These are phyloP conservation scores for Formica aserva DNA, from an alignment of 2,888 invertebrate genomes.

Conservation along the genomic window DNA sequence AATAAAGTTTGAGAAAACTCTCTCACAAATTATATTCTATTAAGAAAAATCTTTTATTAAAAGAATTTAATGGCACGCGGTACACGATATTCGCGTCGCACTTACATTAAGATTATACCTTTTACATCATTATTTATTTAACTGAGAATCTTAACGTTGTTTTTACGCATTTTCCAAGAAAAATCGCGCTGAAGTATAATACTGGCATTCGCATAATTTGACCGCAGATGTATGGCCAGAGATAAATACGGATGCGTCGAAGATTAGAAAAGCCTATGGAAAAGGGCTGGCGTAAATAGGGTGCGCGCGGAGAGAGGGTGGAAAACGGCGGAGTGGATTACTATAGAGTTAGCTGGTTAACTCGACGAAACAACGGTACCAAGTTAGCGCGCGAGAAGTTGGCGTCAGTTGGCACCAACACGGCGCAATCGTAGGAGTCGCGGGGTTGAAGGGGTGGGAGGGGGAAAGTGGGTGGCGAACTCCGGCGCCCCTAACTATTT, in stretches of 20 bases:
- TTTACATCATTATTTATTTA: neutral
- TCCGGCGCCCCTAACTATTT: conserved; percentile 80
- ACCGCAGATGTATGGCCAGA: conserved; percentile 51
- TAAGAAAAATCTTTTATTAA: neutral
- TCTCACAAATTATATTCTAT: too few species aligned
- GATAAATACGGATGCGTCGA: conserved; percentile 41
- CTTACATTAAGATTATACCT: neutral
- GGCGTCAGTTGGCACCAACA: conserved; percentile 80
- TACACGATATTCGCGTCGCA: neutral
- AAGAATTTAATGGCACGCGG: neutral
- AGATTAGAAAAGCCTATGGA: conserved; percentile 34
- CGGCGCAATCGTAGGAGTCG: conserved; percentile 53
- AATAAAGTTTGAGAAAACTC: too few species aligned
- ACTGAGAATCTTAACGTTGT: neutral
- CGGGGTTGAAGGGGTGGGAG: conserved; percentile 13
- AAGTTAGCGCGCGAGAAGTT: conserved; percentile 83
- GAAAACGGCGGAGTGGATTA: conserved; percentile 75
- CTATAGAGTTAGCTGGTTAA: conserved; percentile 83
- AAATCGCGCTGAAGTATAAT: neutral
- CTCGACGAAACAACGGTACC: conserved; percentile 82
- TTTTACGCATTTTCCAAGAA: neutral
- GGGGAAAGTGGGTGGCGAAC: conserved; percentile 51
- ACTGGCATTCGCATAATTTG: conserved; percentile 55
- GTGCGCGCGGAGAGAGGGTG: conserved; percentile 61
- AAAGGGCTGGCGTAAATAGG: conserved; percentile 55